A percentile compares a stretch with the other conserved stretches of the same genome.
Evolutionary conservation across 92 coral and sea anemone genomes (phyloP).

Genomic region (Ricordea florida): DNA sequence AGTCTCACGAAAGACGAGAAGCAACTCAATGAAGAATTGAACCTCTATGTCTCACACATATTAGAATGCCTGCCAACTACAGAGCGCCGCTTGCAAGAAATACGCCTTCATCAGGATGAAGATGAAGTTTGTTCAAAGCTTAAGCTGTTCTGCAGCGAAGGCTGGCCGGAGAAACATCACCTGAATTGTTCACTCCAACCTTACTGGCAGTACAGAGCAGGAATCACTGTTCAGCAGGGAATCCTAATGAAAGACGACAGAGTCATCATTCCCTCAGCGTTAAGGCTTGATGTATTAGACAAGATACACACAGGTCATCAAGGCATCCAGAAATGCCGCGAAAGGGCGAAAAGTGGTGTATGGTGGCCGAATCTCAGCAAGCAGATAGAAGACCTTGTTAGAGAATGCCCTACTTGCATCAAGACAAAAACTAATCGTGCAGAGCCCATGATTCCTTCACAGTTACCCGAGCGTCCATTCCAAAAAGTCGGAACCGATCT

Average conservation of each 20-base stretch:
- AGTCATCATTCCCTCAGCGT: conserved; percentile 29
- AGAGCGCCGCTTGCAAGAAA: conserved; percentile 25
- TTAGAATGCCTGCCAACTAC: conserved; percentile 36
- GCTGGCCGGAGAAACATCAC: conserved; percentile 52
- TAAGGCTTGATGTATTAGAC: conserved; percentile 50
- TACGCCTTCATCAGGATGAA: conserved; percentile 44
- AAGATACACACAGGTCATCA: conserved; percentile 50
- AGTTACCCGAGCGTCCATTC: conserved; percentile 41
- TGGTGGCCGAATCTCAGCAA: conserved; percentile 71
- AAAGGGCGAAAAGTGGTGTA: conserved; percentile 34
- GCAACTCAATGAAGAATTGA: conserved; percentile 29
- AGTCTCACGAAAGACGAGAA: conserved; percentile 20
- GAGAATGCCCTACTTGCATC: conserved; percentile 34
- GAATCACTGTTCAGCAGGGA: conserved; percentile 39
- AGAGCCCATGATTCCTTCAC: conserved; percentile 36
- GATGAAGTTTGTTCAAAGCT: conserved; percentile 29
- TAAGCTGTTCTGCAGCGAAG: conserved; percentile 31
- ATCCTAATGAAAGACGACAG: conserved; percentile 33
- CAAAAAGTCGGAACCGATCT: conserved; percentile 58
- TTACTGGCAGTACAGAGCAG: conserved; percentile 43
- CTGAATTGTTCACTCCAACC: conserved; percentile 20
- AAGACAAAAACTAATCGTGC: conserved; percentile 14
- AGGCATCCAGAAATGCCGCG: conserved; percentile 48
- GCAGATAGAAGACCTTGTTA: conserved; percentile 49
- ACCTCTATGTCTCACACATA: conserved; percentile 21